Evolutionary conservation across 1,140 invertebrate genomes (phyloP).

Genomic region (Drosophila lacteicornis): DNA sequence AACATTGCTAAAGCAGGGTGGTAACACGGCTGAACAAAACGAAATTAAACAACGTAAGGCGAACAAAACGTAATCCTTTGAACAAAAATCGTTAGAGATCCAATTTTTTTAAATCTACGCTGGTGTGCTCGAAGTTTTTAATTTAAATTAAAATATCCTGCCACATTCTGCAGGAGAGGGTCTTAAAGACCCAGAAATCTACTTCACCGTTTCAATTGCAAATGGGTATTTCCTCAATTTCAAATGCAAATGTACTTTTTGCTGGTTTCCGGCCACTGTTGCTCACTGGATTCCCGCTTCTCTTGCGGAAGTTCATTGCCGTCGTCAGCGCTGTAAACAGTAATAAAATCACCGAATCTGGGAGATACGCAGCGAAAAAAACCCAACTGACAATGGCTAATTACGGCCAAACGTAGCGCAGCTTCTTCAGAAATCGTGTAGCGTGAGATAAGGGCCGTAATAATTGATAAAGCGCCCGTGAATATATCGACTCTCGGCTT

Average conservation of each 20-base stretch:
- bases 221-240: background rate
- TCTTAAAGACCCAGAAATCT: background rate
- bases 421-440: constrained; percentile 53
- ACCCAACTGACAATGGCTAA: constrained; percentile 46
- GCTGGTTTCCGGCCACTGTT: background rate
- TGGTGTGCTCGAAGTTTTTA: too few species aligned
- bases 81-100: too few species aligned
- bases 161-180: too few species aligned
- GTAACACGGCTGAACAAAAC: background rate
- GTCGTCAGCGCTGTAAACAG: constrained; percentile 36
- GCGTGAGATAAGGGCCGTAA: constrained; percentile 28
- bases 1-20: background rate
- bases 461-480: constrained; percentile 35
- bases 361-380: constrained; percentile 39
- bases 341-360: constrained; percentile 48
- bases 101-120: too few species aligned
- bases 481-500: constrained; percentile 42
- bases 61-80: too few species aligned
- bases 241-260: background rate
- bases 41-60: too few species aligned
- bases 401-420: constrained; percentile 29
- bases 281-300: background rate
- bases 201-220: background rate
- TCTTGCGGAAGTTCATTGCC: constrained; percentile 55
- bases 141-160: too few species aligned